phyloP scores from a whole-genome alignment of 2,113 vertebrate species.

The Paradisaea rubra region DNA sequence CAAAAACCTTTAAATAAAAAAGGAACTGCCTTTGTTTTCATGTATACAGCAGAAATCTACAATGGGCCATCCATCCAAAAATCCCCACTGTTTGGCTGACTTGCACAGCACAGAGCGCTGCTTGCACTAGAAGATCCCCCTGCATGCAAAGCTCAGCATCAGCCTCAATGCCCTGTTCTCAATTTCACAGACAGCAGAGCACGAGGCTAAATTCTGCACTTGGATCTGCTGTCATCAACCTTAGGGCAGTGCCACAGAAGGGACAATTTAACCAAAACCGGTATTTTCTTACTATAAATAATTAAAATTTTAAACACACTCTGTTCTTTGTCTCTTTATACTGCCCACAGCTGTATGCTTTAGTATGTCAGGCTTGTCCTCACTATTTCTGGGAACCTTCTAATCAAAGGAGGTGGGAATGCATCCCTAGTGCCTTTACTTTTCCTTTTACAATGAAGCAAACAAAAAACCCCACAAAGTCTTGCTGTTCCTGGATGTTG shows the following conservation, averaged over 20 bases:
- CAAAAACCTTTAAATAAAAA: not conserved
- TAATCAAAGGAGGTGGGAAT: not conserved
- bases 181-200: not conserved
- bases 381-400: not conserved
- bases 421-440: not conserved
- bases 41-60: not conserved
- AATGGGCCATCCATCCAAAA: not conserved
- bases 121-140: not conserved
- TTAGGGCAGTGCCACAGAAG: not conserved
- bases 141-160: not conserved
- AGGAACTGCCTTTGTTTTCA: not conserved
- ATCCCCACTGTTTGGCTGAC: not conserved
- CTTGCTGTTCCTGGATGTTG: not conserved
- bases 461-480: not conserved
- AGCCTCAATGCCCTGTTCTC: not conserved
- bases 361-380: not conserved
- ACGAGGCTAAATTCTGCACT: not conserved
- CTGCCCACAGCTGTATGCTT: not conserved
- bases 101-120: not conserved
- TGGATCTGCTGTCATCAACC: not conserved
- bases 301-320: slow-evolving; percentile 1
- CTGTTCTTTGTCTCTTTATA: not conserved
- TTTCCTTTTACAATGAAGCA: not conserved
- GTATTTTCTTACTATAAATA: slow-evolving; percentile 7
- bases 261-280: not conserved